A percentile compares a stretch with the other conserved stretches of the same genome.
Evolutionary conservation across 2,888 invertebrate species (phyloP).

Genomic region (Drosophila suboccidentalis): DNA sequence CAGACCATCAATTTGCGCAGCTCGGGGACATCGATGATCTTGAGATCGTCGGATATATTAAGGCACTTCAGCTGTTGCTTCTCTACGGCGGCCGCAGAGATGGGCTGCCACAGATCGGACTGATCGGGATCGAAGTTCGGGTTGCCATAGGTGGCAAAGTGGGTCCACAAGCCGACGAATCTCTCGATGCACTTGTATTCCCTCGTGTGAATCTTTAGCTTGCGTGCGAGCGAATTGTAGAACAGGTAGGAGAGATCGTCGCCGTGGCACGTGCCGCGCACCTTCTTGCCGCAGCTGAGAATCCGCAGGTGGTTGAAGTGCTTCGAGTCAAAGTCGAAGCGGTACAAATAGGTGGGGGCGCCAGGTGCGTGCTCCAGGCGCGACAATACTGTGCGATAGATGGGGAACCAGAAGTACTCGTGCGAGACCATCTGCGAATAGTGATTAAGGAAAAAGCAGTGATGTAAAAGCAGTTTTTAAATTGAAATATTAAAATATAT

Average conservation of each 20-base stretch:
- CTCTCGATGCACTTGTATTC: slow-evolving; percentile 85
- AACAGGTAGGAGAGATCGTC: slow-evolving; percentile 85
- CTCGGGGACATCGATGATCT: slow-evolving; percentile 84
- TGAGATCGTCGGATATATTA: slow-evolving; percentile 84
- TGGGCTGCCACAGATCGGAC: slow-evolving; percentile 79
- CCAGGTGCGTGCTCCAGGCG: slow-evolving; percentile 77
- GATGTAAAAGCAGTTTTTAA: too few relatives aligned
- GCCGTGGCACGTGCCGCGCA: slow-evolving; percentile 85
- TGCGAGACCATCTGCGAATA: slow-evolving; percentile 83
- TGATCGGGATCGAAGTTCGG: slow-evolving; percentile 82
- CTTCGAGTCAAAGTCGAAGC: slow-evolving; percentile 85
- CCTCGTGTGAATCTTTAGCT: slow-evolving; percentile 77
- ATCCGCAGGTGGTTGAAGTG: slow-evolving; percentile 85
- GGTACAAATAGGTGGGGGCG: slow-evolving; percentile 84
- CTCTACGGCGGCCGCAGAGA: slow-evolving; percentile 65
- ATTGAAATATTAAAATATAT: too few relatives aligned
- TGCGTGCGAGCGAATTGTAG: slow-evolving; percentile 83
- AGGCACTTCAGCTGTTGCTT: slow-evolving; percentile 84
- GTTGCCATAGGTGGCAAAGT: slow-evolving; percentile 83
- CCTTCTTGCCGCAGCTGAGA: slow-evolving; percentile 83
- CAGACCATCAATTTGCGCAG: slow-evolving; percentile 82
- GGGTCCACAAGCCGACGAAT: slow-evolving; percentile 84
- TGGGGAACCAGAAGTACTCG: slow-evolving; percentile 85
- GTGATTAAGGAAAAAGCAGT: too few relatives aligned
- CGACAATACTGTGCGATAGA: slow-evolving; percentile 84